Conservation (phyloP, 2,113 vertebrate genomes). For the Accipiter cooperii region DNA sequence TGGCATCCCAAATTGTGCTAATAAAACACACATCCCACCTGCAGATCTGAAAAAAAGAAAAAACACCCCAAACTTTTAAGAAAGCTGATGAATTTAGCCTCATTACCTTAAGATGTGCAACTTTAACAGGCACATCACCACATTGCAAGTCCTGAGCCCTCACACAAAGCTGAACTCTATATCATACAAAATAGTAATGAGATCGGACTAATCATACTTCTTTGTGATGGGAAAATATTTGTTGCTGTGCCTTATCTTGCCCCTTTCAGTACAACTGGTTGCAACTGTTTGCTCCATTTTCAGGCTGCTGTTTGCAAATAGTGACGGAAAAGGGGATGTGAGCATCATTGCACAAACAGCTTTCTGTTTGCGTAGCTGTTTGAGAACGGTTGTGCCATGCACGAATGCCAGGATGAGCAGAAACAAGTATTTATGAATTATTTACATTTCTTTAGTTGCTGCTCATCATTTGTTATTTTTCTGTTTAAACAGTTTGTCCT, state of each 20-base stretch:
- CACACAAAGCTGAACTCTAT: background rate
- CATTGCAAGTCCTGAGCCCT: background rate
- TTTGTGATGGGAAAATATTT: background rate
- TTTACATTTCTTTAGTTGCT: background rate
- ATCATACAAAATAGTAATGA: background rate
- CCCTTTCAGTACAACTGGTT: background rate
- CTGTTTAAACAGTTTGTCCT: constrained; percentile 40
- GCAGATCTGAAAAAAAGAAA: background rate
- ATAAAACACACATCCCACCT: background rate
- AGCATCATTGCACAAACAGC: background rate
- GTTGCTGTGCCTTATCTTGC: background rate
- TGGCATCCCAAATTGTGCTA: background rate
- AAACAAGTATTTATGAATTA: constrained; percentile 14
- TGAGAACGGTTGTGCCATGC: background rate
- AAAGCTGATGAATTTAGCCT: background rate
- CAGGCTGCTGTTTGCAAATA: background rate
- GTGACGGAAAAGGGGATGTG: background rate
- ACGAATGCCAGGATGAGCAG: background rate
- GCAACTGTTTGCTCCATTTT: background rate
- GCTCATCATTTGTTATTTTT: background rate
- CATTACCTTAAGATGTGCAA: background rate
- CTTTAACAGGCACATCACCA: background rate
- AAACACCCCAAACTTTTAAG: background rate
- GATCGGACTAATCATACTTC: background rate
- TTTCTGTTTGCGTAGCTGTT: background rate